These are phyloP conservation scores for Oligia fasciuncula DNA, from an alignment of 2,888 invertebrate species.

Conservation along the genomic window DNA sequence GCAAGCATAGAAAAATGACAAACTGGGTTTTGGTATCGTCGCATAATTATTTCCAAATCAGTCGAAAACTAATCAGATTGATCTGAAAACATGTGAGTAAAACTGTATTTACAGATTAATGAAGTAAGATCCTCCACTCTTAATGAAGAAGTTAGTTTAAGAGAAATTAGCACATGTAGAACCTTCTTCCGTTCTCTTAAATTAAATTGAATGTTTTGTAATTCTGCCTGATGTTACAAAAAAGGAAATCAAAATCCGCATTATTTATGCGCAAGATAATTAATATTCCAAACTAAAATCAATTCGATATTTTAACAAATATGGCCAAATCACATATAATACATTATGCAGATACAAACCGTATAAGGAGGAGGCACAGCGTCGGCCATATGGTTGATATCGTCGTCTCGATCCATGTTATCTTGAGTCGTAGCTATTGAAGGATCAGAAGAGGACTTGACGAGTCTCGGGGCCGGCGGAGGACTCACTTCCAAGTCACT, in stretches of 20 bases:
- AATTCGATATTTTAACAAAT: conserved; percentile 9
- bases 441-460: conserved; percentile 97
- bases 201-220: not conserved
- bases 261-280: conserved; percentile 1
- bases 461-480: conserved; percentile 94
- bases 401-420: conserved; percentile 92
- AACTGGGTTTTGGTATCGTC: not conserved
- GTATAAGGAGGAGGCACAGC: conserved; percentile 96
- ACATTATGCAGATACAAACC: conserved; percentile 87
- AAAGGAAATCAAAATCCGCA: conserved; percentile 4
- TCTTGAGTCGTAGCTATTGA: conserved; percentile 98
- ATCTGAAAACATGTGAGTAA: not conserved
- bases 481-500: conserved; percentile 95
- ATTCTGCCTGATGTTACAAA: not conserved
- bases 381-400: conserved; percentile 89
- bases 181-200: conserved; percentile 1
- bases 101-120: conserved; percentile 4
- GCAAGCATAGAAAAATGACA: not conserved
- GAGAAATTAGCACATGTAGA: conserved; percentile 12
- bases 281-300: not conserved
- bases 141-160: not conserved
- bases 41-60: not conserved
- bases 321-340: conserved; percentile 39
- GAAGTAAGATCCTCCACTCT: conserved; percentile 3
- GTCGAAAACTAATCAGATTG: not conserved